Evolutionary conservation across 2,113 vertebrate species (phyloP).

Genomic region (Cryptotis parvus): DNA sequence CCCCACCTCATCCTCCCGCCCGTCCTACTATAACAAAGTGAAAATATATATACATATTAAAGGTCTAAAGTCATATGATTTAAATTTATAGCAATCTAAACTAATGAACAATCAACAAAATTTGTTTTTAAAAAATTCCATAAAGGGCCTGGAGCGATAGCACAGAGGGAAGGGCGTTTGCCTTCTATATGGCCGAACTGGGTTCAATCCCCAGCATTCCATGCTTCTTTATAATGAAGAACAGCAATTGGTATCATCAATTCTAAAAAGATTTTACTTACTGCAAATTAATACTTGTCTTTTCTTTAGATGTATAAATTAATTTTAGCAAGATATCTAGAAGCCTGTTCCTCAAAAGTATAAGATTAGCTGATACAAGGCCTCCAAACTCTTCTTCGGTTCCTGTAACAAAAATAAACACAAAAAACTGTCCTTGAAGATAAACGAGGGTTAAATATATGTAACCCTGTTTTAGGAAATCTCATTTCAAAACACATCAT

Average conservation of each 20-base stretch:
- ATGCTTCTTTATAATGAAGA: background rate
- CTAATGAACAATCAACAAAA: too few relatives aligned
- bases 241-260: background rate
- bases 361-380: conserved; percentile 95
- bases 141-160: too few relatives aligned
- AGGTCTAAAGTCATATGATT: too few relatives aligned
- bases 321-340: conserved; percentile 96
- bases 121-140: background rate
- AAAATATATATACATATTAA: too few relatives aligned
- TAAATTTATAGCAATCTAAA: too few relatives aligned
- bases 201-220: too few relatives aligned
- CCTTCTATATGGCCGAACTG: too few relatives aligned
- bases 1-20: too few relatives aligned
- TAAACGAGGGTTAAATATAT: background rate
- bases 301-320: conserved; percentile 96
- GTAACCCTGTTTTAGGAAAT: background rate
- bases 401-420: conserved; percentile 84
- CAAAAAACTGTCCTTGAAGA: background rate
- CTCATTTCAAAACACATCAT: background rate
- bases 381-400: conserved; percentile 96
- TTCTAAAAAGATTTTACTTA: conserved; percentile 86
- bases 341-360: conserved; percentile 95
- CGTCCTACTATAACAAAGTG: too few relatives aligned
- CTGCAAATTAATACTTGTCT: conserved; percentile 95
- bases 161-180: too few relatives aligned